A percentile compares a stretch with the other conserved stretches of the same genome.
Evolutionary conservation across 2,797 vertebrate genomes (phyloP).

Genomic region (Notolabrus celidotus): DNA sequence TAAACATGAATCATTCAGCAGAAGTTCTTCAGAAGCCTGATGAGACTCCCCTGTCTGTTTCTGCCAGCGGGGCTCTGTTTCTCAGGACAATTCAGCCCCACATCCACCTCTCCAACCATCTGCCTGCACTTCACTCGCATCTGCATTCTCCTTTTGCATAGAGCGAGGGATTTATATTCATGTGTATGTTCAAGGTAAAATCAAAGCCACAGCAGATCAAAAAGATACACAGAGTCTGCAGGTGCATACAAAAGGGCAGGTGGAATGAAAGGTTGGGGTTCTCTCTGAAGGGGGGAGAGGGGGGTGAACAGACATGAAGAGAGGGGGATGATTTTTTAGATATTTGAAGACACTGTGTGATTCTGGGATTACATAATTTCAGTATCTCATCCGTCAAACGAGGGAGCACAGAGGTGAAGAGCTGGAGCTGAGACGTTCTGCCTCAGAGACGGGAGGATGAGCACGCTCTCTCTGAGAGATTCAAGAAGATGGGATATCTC

Average conservation of each 20-base stretch:
- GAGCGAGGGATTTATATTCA: neutral
- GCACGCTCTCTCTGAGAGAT: too few species aligned
- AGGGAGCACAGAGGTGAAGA: neutral
- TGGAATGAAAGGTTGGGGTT: neutral
- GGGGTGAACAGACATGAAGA: neutral
- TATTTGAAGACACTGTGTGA: neutral
- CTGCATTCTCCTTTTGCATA: neutral
- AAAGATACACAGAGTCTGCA: neutral
- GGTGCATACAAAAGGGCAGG: too few species aligned
- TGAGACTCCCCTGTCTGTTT: conserved; percentile 1
- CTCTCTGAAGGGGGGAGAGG: neutral
- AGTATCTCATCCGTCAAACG: neutral
- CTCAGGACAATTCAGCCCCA: neutral
- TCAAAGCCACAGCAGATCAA: neutral
- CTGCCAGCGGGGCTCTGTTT: neutral
- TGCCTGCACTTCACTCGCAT: conserved; percentile 2
- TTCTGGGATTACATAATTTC: neutral
- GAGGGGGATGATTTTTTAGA: neutral
- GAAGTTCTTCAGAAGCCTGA: conserved; percentile 6
- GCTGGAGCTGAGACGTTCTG: neutral
- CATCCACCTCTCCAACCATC: conserved; percentile 2
- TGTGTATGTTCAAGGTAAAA: neutral
- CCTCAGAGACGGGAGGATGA: neutral
- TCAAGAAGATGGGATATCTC: too few species aligned
- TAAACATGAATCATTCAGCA: conserved; percentile 22